phyloP scores from a whole-genome alignment of 2,113 vertebrate species.

The Nerophis ophidion region DNA sequence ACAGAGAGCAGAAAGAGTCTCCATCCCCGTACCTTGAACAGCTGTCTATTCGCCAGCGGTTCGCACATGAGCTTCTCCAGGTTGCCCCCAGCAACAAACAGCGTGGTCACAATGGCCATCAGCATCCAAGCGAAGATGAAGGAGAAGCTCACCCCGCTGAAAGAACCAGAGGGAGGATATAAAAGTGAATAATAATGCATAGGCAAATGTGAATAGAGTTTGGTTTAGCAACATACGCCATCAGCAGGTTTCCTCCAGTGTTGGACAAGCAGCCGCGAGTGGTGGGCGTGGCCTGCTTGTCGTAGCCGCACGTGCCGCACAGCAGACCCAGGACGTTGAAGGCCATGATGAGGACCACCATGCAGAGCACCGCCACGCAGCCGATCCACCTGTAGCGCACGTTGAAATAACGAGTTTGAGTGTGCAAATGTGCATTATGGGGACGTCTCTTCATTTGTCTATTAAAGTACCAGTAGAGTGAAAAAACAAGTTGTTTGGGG shows the following conservation, averaged over 20 bases:
- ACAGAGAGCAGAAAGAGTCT: background rate
- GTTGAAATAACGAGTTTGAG: background rate
- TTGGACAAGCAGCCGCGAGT: constrained; percentile 89
- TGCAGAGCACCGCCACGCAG: constrained; percentile 78
- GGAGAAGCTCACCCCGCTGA: constrained; percentile 87
- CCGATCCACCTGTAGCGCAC: constrained; percentile 79
- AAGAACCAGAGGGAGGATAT: constrained; percentile 16
- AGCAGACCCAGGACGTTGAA: constrained; percentile 87
- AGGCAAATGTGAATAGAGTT: background rate
- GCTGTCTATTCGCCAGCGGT: constrained; percentile 79
- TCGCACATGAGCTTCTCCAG: constrained; percentile 90
- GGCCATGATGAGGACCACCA: constrained; percentile 78
- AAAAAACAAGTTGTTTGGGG: no score
- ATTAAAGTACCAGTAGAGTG: no score
- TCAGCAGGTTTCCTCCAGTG: constrained; percentile 90
- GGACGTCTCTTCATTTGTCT: no score
- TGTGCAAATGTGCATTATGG: no score
- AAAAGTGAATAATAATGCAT: no score
- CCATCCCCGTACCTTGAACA: constrained; percentile 78
- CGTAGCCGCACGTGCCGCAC: constrained; percentile 82
- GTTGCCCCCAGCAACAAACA: constrained; percentile 84
- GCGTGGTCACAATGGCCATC: constrained; percentile 82
- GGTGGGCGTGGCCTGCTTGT: constrained; percentile 84
- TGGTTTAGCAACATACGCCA: constrained; percentile 77
- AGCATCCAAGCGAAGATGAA: constrained; percentile 89